Percentiles rank a stretch among this genome's conserved stretches.
These are phyloP conservation scores for Sebastes taczanowskii DNA, from an alignment of 2,797 vertebrate genomes.

Conservation along the genomic window DNA sequence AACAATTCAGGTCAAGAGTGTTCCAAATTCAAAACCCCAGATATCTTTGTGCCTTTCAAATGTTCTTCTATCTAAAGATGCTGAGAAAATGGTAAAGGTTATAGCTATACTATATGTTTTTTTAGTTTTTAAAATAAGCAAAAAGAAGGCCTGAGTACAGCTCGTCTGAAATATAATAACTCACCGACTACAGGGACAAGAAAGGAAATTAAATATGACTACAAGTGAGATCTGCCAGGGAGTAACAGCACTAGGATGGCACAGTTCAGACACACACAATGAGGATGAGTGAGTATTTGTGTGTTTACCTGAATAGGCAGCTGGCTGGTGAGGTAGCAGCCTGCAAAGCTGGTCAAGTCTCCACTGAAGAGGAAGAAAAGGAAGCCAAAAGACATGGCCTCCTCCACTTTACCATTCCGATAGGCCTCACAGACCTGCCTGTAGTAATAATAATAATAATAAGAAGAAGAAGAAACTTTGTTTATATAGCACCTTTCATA, in stretches of 20 bases:
- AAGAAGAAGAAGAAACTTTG: accelerated
- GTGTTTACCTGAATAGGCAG: slow-evolving; percentile 78
- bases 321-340: slow-evolving; percentile 80
- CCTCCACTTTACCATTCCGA: slow-evolving; percentile 77
- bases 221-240: background rate
- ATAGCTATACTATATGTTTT: background rate
- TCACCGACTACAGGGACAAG: background rate
- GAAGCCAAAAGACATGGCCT: slow-evolving; percentile 80
- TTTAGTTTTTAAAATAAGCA: background rate
- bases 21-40: background rate
- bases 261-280: background rate
- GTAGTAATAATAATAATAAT: accelerated
- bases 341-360: slow-evolving; percentile 75
- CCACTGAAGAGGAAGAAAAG: slow-evolving; percentile 80
- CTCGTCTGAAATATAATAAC: background rate
- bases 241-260: background rate
- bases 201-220: background rate
- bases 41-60: background rate
- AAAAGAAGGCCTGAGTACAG: background rate
- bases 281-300: background rate
- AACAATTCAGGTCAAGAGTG: background rate
- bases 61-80: background rate
- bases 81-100: background rate
- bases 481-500: too few species aligned
- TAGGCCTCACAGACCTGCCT: slow-evolving; percentile 78